phyloP scores from a whole-genome alignment of 2,797 vertebrate genomes.

The Lemur catta region DNA sequence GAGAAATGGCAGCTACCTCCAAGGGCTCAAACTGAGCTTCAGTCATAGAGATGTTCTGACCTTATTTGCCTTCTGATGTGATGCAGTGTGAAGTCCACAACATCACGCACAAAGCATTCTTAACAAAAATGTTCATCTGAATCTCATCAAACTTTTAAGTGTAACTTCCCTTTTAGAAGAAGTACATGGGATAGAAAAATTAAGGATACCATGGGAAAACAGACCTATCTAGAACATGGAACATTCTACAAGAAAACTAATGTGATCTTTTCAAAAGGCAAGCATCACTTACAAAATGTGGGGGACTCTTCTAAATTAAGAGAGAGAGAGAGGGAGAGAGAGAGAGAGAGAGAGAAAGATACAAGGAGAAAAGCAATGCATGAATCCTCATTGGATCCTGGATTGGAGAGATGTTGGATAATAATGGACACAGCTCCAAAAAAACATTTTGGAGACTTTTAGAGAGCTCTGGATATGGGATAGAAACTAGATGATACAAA shows the following conservation, averaged over 20 bases:
- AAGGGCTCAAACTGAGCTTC: not conserved
- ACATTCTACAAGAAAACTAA: not conserved
- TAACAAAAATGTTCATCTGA: not conserved
- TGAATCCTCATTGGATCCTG: not conserved
- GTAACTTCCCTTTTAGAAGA: not conserved
- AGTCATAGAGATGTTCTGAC: not conserved
- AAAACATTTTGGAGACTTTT: not conserved
- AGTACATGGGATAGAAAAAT: not conserved
- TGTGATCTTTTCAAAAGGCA: not conserved
- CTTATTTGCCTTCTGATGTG: not conserved
- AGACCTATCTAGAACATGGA: not conserved
- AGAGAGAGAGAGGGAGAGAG: not conserved
- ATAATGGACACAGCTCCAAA: rapidly evolving
- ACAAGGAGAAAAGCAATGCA: not conserved
- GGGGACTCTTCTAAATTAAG: not conserved
- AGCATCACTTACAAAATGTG: not conserved
- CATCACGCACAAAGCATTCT: not conserved
- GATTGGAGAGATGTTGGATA: not conserved
- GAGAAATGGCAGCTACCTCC: not conserved
- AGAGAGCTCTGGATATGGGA: not conserved
- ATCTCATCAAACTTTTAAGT: not conserved
- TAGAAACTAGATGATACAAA: not conserved
- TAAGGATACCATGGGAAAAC: not conserved
- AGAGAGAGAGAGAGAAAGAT: not conserved
- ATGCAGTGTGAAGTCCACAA: not conserved